These are phyloP conservation scores for Drosophila infuscata DNA, from an alignment of 2,888 invertebrate species.

Conservation along the genomic window DNA sequence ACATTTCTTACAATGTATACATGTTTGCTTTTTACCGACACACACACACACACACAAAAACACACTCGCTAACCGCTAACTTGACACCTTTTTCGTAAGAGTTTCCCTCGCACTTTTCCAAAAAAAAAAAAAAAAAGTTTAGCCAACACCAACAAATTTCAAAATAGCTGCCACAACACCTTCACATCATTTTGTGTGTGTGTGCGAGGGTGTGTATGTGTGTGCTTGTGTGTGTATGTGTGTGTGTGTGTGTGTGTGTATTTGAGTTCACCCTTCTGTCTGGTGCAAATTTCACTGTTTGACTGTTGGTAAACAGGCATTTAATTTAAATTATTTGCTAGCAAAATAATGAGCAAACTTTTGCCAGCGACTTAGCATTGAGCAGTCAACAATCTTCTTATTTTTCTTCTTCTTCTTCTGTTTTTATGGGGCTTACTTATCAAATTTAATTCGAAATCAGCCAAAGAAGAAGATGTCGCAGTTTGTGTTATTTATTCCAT, in stretches of 20 bases:
- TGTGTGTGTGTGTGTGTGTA: conserved; percentile 6
- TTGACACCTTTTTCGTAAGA: conserved; percentile 29
- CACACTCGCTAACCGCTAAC: conserved; percentile 19
- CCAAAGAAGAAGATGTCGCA: conserved; percentile 17
- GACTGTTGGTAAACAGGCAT: conserved; percentile 61
- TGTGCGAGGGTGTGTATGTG: neutral
- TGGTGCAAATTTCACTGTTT: conserved; percentile 48
- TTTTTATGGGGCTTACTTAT: neutral
- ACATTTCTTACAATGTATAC: neutral
- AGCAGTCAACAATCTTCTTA: conserved; percentile 4
- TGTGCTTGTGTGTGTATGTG: neutral
- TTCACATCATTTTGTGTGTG: neutral
- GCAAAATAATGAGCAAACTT: conserved; percentile 56
- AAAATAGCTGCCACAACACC: conserved; percentile 20
- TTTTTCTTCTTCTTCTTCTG: neutral
- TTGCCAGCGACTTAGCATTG: conserved; percentile 11
- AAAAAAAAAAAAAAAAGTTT: conserved; percentile 20
- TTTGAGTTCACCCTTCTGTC: conserved; percentile 18
- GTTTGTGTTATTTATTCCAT: conserved; percentile 7
- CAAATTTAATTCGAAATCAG: conserved; percentile 10
- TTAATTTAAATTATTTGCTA: conserved; percentile 64
- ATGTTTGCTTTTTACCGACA: neutral
- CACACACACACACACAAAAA: neutral
- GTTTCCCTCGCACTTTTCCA: conserved; percentile 21
- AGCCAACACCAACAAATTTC: conserved; percentile 15